Conservation (phyloP, 2,888 invertebrate species). For the Pogonocherus hispidulus region DNA sequence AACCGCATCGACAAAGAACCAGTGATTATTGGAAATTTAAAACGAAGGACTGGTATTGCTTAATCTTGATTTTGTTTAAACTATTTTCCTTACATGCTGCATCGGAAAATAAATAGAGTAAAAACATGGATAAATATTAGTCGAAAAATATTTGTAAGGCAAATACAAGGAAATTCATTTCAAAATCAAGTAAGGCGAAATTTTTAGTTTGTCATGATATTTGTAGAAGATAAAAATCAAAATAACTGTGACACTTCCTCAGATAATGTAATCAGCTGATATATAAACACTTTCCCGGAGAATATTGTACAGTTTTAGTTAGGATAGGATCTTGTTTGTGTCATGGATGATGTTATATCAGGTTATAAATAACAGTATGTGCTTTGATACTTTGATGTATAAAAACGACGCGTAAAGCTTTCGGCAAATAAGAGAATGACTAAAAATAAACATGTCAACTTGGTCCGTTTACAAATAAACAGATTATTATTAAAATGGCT, state of each 20-base stretch:
- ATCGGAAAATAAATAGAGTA: no score
- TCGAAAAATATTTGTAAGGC: conserved; percentile 1
- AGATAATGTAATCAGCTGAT: background rate
- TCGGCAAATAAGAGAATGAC: background rate
- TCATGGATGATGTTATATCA: background rate
- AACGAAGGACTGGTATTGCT: no score
- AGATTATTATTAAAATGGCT: background rate
- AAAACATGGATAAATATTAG: no score
- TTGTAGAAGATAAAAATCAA: background rate
- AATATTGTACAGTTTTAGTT: background rate
- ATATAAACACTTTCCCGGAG: background rate
- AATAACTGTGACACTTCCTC: background rate
- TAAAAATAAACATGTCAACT: conserved; percentile 1
- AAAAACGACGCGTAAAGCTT: background rate
- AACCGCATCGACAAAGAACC: no score
- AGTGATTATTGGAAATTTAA: no score
- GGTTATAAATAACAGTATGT: background rate
- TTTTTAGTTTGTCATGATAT: background rate
- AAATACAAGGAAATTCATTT: background rate
- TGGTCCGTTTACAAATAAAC: background rate
- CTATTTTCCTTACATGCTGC: no score
- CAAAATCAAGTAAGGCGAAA: background rate
- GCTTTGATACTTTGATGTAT: conserved; percentile 1
- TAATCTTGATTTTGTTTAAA: no score
- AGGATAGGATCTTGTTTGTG: background rate